Evolutionary conservation across 2,888 invertebrate genomes (phyloP).

Genomic region (Nomada hirtipes): DNA sequence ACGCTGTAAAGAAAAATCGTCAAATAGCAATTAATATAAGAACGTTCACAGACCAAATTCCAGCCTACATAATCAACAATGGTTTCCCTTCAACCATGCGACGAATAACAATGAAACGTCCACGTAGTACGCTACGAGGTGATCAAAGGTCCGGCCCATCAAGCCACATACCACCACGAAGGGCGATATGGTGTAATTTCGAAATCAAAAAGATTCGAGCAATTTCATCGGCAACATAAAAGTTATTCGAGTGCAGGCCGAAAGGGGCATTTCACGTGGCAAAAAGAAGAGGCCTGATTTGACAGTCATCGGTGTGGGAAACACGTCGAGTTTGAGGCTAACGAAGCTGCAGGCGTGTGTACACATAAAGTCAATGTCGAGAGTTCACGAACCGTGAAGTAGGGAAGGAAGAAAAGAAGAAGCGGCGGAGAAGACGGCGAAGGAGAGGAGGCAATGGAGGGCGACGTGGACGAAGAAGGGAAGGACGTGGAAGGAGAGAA

Average conservation of each 20-base stretch:
- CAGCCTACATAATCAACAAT: too few species aligned
- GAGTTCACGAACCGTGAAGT: conserved; percentile 68
- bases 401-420: conserved; percentile 37
- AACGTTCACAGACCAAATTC: too few species aligned
- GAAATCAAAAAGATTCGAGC: conserved; percentile 15
- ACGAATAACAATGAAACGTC: too few species aligned
- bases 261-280: conserved; percentile 36
- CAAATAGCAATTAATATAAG: too few species aligned
- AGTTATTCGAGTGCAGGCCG: neutral
- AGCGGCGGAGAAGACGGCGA: neutral
- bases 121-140: too few species aligned
- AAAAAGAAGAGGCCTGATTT: conserved; percentile 51
- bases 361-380: conserved; percentile 69
- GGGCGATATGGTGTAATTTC: neutral
- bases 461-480: conserved; percentile 19
- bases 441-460: conserved; percentile 7
- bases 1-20: too few species aligned
- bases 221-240: conserved; percentile 24
- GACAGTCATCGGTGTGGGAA: conserved; percentile 66
- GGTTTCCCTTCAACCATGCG: too few species aligned
- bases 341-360: conserved; percentile 71
- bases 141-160: neutral
- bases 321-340: conserved; percentile 64
- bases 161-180: neutral
- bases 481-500: conserved; percentile 37